phyloP scores from a whole-genome alignment of 2,797 vertebrate genomes.

The Arctocebus calabarensis region DNA sequence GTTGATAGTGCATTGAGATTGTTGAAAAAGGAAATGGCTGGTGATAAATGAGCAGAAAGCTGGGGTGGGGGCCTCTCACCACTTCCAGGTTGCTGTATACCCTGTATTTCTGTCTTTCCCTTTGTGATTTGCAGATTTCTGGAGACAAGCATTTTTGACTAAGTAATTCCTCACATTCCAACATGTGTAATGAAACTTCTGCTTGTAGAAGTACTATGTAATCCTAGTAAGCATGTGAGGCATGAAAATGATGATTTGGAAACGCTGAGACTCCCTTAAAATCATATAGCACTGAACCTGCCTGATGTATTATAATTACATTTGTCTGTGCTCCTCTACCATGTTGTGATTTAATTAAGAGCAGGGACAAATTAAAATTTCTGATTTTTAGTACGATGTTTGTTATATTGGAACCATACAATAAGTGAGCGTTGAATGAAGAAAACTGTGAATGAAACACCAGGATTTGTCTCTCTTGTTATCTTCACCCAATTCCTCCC shows the following conservation, averaged over 20 bases:
- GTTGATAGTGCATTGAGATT: background rate
- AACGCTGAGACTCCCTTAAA: background rate
- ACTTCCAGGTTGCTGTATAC: background rate
- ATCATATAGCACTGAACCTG: background rate
- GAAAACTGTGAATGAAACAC: background rate
- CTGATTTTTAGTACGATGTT: background rate
- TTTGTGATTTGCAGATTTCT: background rate
- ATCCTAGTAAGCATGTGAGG: background rate
- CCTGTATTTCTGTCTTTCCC: background rate
- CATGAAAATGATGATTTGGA: background rate
- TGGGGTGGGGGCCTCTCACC: background rate
- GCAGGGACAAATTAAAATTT: background rate
- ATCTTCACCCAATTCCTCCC: background rate
- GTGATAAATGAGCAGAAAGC: background rate
- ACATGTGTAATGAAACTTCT: background rate
- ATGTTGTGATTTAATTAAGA: slow-evolving; percentile 12
- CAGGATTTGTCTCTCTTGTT: background rate
- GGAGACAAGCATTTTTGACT: background rate
- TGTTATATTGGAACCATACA: background rate
- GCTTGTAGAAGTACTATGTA: background rate
- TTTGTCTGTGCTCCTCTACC: background rate
- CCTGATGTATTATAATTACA: background rate
- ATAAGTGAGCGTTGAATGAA: background rate
- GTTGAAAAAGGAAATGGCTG: background rate
- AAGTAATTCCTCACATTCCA: background rate